Evolutionary conservation across 2,888 invertebrate species (phyloP), one percentile per base, ranked within the genome.

Genomic region (Drosophila yooni): DNA sequence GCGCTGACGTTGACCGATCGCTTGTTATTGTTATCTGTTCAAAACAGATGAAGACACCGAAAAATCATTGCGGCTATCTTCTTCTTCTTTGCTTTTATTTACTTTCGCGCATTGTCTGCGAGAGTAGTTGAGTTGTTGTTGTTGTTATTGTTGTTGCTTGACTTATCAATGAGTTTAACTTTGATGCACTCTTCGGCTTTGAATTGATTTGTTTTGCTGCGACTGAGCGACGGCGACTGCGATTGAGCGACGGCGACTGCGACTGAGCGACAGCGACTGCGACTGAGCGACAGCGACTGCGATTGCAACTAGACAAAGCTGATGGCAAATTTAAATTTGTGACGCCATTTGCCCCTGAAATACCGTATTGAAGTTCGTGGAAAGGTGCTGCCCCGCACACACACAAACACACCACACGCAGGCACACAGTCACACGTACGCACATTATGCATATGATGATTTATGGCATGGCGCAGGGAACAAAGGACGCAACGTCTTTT

Each of bases 171-270:
- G 79, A 75, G 76, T 72, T 82, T 64, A 71, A 74, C 81, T 77
- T 73, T 62, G 64, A 52, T 72, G 70, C 71, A 69, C 61, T 76
- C 70, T 57, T 62, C 62, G 51, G 36, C 40, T 69, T 74, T 79
- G 63, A 88, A 88, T 88, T 89, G 82, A 89, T 86, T 89, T 89
- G 82, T 88, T 88, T 85, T 83, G 74, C 60, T 73, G 21, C 46
- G 52, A 33, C 51, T 52, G 65, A 63, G 31, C 62, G 58, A 51
- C 65, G 1, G 43, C 54, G 46, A 34, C 54, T 56, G 21, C n/a
- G 40, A 11, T 11, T 60, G 21, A 21, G 52, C 15, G 71, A 56
- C 25, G 2, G 67, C 29, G 73, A 79, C 81, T 6, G 13, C 56
- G 50, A 29, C 51, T 48, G 63, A 63, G 29, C 59, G 58, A 51